phyloP scores from a whole-genome alignment of 2,888 invertebrate genomes.

The Ennomos quercinarius region DNA sequence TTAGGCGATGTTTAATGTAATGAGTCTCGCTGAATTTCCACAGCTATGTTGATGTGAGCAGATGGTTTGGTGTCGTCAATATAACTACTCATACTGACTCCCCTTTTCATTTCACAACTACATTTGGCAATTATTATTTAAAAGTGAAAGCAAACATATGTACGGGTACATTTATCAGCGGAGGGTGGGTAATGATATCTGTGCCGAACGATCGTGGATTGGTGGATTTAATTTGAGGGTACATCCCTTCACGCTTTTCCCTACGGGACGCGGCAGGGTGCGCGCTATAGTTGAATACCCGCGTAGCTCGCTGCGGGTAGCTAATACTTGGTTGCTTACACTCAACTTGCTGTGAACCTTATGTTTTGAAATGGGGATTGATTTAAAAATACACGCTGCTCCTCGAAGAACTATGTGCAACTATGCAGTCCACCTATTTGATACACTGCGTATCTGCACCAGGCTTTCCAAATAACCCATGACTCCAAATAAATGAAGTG shows the following conservation, averaged over 20 bases:
- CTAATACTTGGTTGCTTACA: constrained; percentile 61
- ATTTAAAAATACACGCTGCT: constrained; percentile 3
- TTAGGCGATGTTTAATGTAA: constrained; percentile 39
- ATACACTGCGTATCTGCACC: constrained; percentile 6
- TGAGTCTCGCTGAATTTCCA: constrained; percentile 32
- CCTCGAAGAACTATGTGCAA: neutral
- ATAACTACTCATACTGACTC: constrained; percentile 45
- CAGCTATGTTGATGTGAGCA: constrained; percentile 19
- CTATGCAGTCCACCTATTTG: constrained; percentile 1
- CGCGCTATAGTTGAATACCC: constrained; percentile 45
- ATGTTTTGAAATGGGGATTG: constrained; percentile 25
- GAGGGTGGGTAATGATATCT: constrained; percentile 73
- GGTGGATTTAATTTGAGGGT: constrained; percentile 66
- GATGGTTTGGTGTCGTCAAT: constrained; percentile 13
- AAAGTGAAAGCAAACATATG: constrained; percentile 80
- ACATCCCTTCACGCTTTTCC: constrained; percentile 64
- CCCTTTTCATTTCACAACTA: constrained; percentile 68
- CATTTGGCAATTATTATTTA: constrained; percentile 78
- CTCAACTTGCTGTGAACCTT: constrained; percentile 55
- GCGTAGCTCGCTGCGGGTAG: constrained; percentile 68
- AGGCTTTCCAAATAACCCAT: constrained; percentile 19
- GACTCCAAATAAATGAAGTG: constrained; percentile 11
- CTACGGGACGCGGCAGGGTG: constrained; percentile 45
- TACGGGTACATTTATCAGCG: constrained; percentile 58
- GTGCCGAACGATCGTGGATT: constrained; percentile 60